Evolutionary conservation across 2,888 invertebrate genomes (phyloP).

Genomic region (Acholoe squamosa): DNA sequence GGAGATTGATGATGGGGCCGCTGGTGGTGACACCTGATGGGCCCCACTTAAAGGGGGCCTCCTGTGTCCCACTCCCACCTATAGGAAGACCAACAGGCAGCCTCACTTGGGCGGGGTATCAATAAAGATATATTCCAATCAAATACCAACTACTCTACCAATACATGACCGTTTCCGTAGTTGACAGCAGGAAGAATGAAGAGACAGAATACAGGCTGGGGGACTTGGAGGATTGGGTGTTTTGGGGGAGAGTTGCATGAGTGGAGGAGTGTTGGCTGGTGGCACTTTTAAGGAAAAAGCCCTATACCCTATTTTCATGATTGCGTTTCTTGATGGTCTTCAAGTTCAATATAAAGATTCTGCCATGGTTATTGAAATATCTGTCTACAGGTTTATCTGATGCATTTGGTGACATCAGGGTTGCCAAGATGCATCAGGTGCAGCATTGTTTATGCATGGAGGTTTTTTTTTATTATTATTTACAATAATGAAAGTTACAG

Average conservation of each 20-base stretch:
- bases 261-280: neutral
- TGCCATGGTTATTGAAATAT: too few relatives aligned
- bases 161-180: neutral
- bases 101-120: neutral
- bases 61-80: neutral
- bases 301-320: too few relatives aligned
- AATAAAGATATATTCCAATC: slow-evolving; percentile 57
- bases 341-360: too few relatives aligned
- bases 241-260: neutral
- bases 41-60: slow-evolving; percentile 2
- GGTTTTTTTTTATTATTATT: too few relatives aligned
- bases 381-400: too few relatives aligned
- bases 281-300: neutral
- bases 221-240: neutral
- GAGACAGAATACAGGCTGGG: neutral
- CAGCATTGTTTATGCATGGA: too few relatives aligned
- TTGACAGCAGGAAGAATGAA: neutral
- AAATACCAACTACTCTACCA: slow-evolving; percentile 1
- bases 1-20: slow-evolving; percentile 30
- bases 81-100: neutral
- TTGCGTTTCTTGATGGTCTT: too few relatives aligned
- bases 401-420: too few relatives aligned
- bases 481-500: too few relatives aligned
- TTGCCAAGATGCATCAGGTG: too few relatives aligned
- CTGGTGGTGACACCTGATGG: slow-evolving; percentile 2